These are phyloP conservation scores for Cyclura pinguis DNA, from an alignment of 2,797 vertebrate genomes.

Conservation along the genomic window DNA sequence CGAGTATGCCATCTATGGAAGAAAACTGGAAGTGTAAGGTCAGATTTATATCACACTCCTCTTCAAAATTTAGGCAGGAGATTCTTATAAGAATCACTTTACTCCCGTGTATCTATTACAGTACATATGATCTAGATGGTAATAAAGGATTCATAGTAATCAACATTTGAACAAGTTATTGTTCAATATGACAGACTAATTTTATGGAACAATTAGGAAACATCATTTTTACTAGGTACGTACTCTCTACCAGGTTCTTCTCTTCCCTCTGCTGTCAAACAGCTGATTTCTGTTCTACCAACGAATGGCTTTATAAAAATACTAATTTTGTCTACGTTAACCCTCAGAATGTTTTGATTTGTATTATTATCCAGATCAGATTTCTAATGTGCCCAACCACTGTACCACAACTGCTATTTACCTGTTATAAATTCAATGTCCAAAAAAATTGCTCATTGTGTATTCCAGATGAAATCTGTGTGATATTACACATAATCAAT, in stretches of 20 bases:
- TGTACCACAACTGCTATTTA: not conserved
- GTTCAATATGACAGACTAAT: not conserved
- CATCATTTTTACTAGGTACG: not conserved
- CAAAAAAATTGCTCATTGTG: not conserved
- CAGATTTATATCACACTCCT: conserved; percentile 21
- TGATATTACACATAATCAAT: not conserved
- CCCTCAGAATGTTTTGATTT: not conserved
- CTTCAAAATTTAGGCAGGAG: not conserved
- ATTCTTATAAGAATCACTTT: not conserved
- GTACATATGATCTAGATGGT: not conserved
- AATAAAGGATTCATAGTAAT: not conserved
- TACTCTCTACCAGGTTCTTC: not conserved
- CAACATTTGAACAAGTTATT: not conserved
- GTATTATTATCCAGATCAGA: not conserved
- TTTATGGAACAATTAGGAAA: not conserved
- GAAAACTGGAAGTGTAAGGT: conserved; percentile 28
- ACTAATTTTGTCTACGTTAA: not conserved
- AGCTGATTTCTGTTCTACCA: not conserved
- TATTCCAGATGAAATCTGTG: not conserved
- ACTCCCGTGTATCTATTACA: not conserved
- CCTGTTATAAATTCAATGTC: not conserved
- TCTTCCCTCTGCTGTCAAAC: not conserved
- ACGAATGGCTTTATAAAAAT: conserved; percentile 1
- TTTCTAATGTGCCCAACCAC: not conserved
- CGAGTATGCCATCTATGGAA: conserved; percentile 47